Conservation (phyloP, 2,888 invertebrate genomes). For the Eledona agricola region DNA sequence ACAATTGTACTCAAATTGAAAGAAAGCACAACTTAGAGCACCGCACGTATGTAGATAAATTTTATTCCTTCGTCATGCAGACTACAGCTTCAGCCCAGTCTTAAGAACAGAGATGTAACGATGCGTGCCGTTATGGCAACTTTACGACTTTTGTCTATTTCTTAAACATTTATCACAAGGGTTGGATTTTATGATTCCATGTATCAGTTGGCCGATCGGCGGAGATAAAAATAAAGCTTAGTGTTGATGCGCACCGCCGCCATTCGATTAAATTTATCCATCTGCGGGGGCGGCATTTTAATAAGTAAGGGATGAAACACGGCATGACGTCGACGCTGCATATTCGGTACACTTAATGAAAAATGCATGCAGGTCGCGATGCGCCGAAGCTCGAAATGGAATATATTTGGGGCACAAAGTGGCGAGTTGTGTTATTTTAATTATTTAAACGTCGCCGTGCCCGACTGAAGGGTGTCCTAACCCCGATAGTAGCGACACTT, state of each 20-base stretch:
- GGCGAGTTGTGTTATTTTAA: slow-evolving; percentile 47
- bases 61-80: too few species aligned
- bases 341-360: slow-evolving; percentile 23
- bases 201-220: too few species aligned
- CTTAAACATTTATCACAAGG: too few species aligned
- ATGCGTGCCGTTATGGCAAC: too few species aligned
- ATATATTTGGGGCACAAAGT: slow-evolving; percentile 39
- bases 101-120: too few species aligned
- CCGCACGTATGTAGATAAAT: too few species aligned
- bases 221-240: too few species aligned
- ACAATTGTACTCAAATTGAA: too few species aligned
- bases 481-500: slow-evolving; percentile 46
- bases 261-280: slow-evolving; percentile 11
- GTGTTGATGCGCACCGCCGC: neutral
- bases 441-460: slow-evolving; percentile 44
- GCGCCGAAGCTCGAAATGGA: slow-evolving; percentile 12
- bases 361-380: slow-evolving; percentile 17
- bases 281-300: slow-evolving; percentile 19
- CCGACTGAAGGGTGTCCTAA: slow-evolving; percentile 27
- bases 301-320: slow-evolving; percentile 17
- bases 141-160: too few species aligned
- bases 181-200: too few species aligned
- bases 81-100: too few species aligned
- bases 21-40: too few species aligned
- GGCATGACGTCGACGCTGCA: slow-evolving; percentile 22